Percentiles rank a stretch among this genome's conserved stretches.
Conservation (phyloP, 1,140 invertebrate genomes). For the Aphidius ervi region DNA sequence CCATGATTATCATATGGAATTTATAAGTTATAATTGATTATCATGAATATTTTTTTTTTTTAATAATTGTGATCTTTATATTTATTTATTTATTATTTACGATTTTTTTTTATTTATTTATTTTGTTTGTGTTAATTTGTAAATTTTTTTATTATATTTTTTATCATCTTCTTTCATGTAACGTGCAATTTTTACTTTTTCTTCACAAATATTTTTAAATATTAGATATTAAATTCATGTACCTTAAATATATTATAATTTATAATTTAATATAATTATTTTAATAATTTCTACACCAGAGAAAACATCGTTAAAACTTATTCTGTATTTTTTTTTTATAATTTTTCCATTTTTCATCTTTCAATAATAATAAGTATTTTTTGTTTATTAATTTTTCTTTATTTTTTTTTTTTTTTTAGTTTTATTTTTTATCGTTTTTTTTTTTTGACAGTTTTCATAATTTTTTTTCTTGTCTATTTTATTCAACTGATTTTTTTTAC, state of each 20-base stretch:
- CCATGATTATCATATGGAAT: conserved; percentile 3
- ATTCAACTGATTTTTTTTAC: conserved; percentile 16
- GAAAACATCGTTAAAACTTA: conserved; percentile 50
- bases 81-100: conserved; percentile 1
- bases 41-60: conserved; percentile 4
- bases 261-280: conserved; percentile 34
- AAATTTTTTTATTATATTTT: conserved; percentile 5
- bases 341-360: conserved; percentile 21
- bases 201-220: not conserved
- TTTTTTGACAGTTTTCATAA: conserved; percentile 39
- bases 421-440: not conserved
- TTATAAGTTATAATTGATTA: conserved; percentile 12
- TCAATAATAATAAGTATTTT: conserved; percentile 20
- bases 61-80: not conserved
- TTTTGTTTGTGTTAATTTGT: conserved; percentile 10
- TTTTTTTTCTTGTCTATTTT: conserved; percentile 22
- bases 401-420: conserved; percentile 1
- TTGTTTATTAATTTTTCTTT: not conserved
- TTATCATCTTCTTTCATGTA: not conserved
- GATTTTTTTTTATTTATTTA: conserved; percentile 1
- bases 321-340: conserved; percentile 32
- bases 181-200: not conserved
- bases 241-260: conserved; percentile 41
- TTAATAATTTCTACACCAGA: conserved; percentile 46
- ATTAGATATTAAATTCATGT: conserved; percentile 19